Base-by-base conservation (phyloP, 2,113 vertebrate species). In the Rhinopomastus cyanomelas region DNA sequence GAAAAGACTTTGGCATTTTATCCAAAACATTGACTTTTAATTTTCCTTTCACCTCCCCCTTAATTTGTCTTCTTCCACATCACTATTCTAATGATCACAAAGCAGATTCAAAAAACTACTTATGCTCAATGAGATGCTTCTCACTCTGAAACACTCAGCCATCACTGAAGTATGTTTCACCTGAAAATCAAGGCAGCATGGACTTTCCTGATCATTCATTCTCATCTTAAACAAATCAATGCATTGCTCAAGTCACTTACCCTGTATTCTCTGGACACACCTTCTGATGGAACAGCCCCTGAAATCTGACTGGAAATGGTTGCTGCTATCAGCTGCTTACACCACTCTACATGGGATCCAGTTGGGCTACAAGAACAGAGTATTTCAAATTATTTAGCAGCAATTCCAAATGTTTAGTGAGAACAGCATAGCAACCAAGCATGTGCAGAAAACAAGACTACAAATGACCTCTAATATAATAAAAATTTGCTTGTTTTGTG, bases 241-340 rank as follows among this genome's bases (percentile, higher is more conserved):
- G 56, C 44, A 66, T 29, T 67, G 32, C 26, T 60, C 14, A 72
- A 79, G 65, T 52, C 18, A 85, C 98, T 98, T 97, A 99, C 99
- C 98, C 98, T 98, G 93, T 96, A 98, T 62, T 99, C 99, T 90
- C 98, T 97, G 95, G 94, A 97, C 51, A 97, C 82, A 44, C 90
- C 86, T 91, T 99, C 99, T 42, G 98, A 91, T 11, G 98, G 97
- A 82, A 97, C 95, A 46, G 98, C 66, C 32, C 97, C 96, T 59
- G 98, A 98, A 96, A 99, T 98, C 97, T 99, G 99, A 96, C 98
- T 99, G 92, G 98, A 99, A 97, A 99, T 98, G 81, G 99, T 99
- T 80, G 99, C 99, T 79, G 99, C 99, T n/a, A 99, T 99, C 61
- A 99, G 98, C 96, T 99, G 99, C 97, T 99, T 99, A 95, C 99